phyloP scores from a whole-genome alignment of 2,797 vertebrate species.

The Liparis tanakae region DNA sequence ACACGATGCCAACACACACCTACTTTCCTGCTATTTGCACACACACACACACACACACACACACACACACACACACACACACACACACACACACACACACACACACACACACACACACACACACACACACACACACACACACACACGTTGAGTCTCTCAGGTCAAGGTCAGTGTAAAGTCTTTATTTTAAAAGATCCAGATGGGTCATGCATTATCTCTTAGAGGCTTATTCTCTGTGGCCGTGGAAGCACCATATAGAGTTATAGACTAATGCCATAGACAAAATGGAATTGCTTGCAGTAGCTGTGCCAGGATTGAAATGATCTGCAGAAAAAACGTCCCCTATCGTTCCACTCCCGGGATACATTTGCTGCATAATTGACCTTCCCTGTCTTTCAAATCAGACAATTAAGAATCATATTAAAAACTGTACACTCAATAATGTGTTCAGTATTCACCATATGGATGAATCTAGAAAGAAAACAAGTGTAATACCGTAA shows the following conservation, averaged over 20 bases:
- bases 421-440: conserved; percentile 10
- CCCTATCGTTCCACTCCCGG: conserved; percentile 11
- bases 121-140: too few species aligned
- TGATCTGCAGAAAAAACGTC: conserved; percentile 12
- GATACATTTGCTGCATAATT: conserved; percentile 34
- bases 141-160: conserved; percentile 32
- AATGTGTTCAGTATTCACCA: conserved; percentile 7
- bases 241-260: conserved; percentile 32
- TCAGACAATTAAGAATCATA: conserved; percentile 27
- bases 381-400: conserved; percentile 35
- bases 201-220: conserved; percentile 48
- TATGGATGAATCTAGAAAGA: conserved; percentile 8
- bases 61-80: conserved; percentile 4
- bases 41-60: conserved; percentile 13
- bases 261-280: conserved; percentile 36
- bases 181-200: conserved; percentile 51
- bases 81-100: conserved; percentile 19
- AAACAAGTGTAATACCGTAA: neutral
- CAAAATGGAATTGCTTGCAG: conserved; percentile 29
- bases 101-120: neutral
- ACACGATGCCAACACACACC: conserved; percentile 29
- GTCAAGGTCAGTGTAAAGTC: conserved; percentile 55
- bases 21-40: conserved; percentile 8
- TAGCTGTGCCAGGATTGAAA: conserved; percentile 24
- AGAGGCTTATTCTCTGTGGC: conserved; percentile 39